phyloP scores from a whole-genome alignment of 2,888 invertebrate genomes.

The Xestia ashworthii region DNA sequence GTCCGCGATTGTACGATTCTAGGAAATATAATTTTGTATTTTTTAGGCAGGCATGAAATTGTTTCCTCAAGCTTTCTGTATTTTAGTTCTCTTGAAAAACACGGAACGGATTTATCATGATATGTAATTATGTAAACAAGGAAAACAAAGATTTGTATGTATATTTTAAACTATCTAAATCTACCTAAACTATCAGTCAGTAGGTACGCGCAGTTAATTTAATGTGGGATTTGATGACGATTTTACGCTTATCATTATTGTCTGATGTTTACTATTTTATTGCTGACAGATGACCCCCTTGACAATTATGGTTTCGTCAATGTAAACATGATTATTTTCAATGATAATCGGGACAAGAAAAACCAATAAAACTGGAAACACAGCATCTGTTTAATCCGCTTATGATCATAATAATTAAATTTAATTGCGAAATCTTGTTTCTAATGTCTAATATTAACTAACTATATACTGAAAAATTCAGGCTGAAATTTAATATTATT shows the following conservation, averaged over 20 bases:
- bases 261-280: conserved; percentile 20
- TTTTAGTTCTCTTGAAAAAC: conserved; percentile 15
- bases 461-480: neutral
- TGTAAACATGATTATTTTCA: conserved; percentile 51
- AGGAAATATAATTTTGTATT: neutral
- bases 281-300: conserved; percentile 11
- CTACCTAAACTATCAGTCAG: conserved; percentile 49
- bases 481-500: neutral
- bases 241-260: conserved; percentile 20
- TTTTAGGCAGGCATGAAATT: neutral
- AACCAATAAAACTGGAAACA: neutral
- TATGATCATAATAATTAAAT: neutral
- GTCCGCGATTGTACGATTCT: too few species aligned
- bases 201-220: conserved; percentile 32
- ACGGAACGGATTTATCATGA: conserved; percentile 1
- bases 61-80: neutral
- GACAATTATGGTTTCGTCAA: conserved; percentile 26
- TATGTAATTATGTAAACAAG: conserved; percentile 34
- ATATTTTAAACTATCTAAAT: conserved; percentile 52
- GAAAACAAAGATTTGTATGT: conserved; percentile 22
- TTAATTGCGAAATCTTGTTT: neutral
- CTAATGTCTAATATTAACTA: neutral
- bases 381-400: neutral
- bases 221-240: conserved; percentile 22
- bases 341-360: conserved; percentile 5